phyloP scores from a whole-genome alignment of 1,140 invertebrate genomes.

The Hycleus cichorii region DNA sequence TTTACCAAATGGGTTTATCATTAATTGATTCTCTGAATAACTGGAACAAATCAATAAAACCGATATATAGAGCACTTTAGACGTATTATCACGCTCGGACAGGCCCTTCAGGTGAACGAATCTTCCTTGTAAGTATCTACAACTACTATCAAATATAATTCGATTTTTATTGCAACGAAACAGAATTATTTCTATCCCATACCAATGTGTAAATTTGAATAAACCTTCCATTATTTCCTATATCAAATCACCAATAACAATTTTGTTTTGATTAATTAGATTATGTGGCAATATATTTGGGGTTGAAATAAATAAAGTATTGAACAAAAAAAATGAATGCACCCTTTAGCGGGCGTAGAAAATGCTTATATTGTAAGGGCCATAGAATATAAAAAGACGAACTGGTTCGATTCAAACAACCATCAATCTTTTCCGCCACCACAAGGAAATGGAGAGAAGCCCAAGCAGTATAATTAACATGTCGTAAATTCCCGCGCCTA shows the following conservation, averaged over 20 bases:
- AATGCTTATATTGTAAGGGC: constrained; percentile 10
- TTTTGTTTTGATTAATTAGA: not conserved
- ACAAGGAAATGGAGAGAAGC: constrained; percentile 2
- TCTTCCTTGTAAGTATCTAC: too few species aligned
- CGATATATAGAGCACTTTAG: constrained; percentile 4
- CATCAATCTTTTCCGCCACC: constrained; percentile 11
- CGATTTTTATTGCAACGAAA: too few species aligned
- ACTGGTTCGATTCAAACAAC: constrained; percentile 9
- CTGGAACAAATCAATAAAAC: constrained; percentile 6
- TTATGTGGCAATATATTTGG: too few species aligned
- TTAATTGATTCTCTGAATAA: constrained; percentile 1
- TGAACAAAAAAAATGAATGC: constrained; percentile 4
- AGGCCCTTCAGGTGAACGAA: too few species aligned
- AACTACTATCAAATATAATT: too few species aligned
- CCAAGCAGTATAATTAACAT: constrained; percentile 14
- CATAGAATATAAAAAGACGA: not conserved
- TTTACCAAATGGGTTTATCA: not conserved
- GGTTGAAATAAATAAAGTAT: not conserved
- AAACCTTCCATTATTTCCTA: too few species aligned
- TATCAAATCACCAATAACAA: not conserved
- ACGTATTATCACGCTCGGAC: not conserved
- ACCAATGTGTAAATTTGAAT: too few species aligned
- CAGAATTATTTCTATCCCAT: too few species aligned
- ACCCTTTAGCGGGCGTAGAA: not conserved
- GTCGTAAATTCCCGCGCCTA: constrained; percentile 10